Evolutionary conservation across 1,140 invertebrate species (phyloP).

Genomic region (Solenopsis invicta): DNA sequence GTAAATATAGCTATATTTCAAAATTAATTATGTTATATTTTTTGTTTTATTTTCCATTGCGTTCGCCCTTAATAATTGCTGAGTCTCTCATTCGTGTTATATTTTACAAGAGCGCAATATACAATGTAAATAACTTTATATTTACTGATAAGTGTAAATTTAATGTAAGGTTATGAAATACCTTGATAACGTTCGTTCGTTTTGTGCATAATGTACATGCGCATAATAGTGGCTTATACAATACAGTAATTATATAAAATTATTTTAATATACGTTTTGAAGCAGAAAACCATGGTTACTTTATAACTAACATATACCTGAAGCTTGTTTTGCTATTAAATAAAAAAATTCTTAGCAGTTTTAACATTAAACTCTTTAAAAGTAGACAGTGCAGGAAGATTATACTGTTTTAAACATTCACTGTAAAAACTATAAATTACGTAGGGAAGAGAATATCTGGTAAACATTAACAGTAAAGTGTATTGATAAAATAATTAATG

Average conservation of each 20-base stretch:
- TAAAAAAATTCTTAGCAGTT: no score
- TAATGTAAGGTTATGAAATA: neutral
- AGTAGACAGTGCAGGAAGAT: neutral
- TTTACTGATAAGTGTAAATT: no score
- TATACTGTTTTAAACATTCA: neutral
- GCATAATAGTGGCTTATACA: neutral
- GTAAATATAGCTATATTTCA: no score
- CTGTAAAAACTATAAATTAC: neutral
- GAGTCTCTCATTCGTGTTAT: no score
- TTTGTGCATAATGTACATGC: neutral
- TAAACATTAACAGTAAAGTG: neutral
- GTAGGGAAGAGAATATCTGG: neutral
- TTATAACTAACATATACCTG: neutral
- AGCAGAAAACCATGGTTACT: neutral
- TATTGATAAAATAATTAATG: neutral
- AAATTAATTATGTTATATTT: no score
- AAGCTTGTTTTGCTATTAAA: neutral
- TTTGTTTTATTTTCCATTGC: no score
- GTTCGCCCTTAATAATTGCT: no score
- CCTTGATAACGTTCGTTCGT: neutral
- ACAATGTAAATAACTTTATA: no score
- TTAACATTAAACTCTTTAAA: neutral
- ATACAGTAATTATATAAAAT: neutral
- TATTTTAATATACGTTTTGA: neutral
- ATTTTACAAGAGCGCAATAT: no score